Evolutionary conservation across 1,140 invertebrate species (phyloP).

Genomic region (Drosophila leontia): DNA sequence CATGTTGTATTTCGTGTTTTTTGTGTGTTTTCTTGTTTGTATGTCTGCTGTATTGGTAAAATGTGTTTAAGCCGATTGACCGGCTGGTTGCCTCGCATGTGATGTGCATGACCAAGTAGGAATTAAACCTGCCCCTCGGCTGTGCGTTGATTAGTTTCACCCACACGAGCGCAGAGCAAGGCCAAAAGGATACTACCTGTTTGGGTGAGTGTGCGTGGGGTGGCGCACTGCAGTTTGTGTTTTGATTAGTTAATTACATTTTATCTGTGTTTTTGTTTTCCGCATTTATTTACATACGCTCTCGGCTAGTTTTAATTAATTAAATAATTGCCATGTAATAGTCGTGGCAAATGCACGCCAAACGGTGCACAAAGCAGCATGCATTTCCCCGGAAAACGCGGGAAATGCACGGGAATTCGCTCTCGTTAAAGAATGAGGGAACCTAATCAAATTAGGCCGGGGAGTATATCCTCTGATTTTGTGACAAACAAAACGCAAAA

Average conservation of each 20-base stretch:
- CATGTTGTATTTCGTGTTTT: conserved; percentile 15
- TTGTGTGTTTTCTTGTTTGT: conserved; percentile 28
- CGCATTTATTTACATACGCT: conserved; percentile 64
- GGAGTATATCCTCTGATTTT: conserved; percentile 1
- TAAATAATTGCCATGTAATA: conserved; percentile 73
- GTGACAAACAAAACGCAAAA: conserved; percentile 17
- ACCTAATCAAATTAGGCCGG: conserved; percentile 3
- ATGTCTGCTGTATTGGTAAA: conserved; percentile 55
- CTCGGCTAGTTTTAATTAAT: conserved; percentile 72
- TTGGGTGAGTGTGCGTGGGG: conserved; percentile 1
- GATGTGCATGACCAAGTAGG: conserved; percentile 41
- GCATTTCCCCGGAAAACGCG: not conserved
- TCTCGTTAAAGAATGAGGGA: not conserved
- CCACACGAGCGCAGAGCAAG: conserved; percentile 2
- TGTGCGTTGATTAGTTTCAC: conserved; percentile 68
- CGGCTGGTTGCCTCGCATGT: conserved; percentile 33
- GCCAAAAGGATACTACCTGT: conserved; percentile 20
- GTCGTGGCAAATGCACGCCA: conserved; percentile 14
- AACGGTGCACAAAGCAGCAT: conserved; percentile 22
- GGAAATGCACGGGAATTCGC: conserved; percentile 5
- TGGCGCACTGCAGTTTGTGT: conserved; percentile 49
- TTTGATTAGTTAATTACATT: conserved; percentile 81
- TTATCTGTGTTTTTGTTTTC: conserved; percentile 72
- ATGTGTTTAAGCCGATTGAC: conserved; percentile 66
- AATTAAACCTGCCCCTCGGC: conserved; percentile 42